Evolutionary conservation across 1,140 invertebrate species (phyloP), one percentile per base, ranked within the genome.

Genomic region (Matsumurasca onukii): DNA sequence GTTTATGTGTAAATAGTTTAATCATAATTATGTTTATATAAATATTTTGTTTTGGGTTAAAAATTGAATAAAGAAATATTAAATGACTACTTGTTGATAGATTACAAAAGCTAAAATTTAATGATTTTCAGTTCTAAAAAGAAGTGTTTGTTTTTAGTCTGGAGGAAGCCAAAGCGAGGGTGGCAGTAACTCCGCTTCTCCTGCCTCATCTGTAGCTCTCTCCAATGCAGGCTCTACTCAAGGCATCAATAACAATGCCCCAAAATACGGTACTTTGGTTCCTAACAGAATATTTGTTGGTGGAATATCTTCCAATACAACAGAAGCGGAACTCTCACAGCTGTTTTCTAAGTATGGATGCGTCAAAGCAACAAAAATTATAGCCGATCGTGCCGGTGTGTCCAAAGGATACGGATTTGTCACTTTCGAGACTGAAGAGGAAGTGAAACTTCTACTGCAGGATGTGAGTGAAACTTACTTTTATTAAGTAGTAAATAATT

Each of bases 331-430:
- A 78, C 78, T 95, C 70, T 86, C 88, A 78, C 88, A 91, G 75
- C 85, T 94, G 34, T 94, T 94, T 79, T 91, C 89, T 51, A 84
- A 86, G 31, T 97, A 95, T 80, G 95, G 95, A 15, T 91, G 91
- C 57, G 94, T 98, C 1, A 95, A 92, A 75, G 93, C 91, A 31
- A 93, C 93, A 30, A 97, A 98, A 82, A 97, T 98, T 71, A 97
- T 98, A 74, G 89, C 90, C 73, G 95, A 98, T 79, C 82, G 94
- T 73, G 93, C 93, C 71, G 95, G 95, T 1, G 92, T 97, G 0
- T 96, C 95, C 39, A 97, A 97, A 83, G 95, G 95, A 55, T 97
- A 95, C 75, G 94, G 93, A 2, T 96, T 98, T 82, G 93, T 98
- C 51, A 98, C 96, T 17, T 98, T 97, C 82, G 94, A 94, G 81